Conservation (phyloP, 2,797 vertebrate genomes). For the Catharus ustulatus region DNA sequence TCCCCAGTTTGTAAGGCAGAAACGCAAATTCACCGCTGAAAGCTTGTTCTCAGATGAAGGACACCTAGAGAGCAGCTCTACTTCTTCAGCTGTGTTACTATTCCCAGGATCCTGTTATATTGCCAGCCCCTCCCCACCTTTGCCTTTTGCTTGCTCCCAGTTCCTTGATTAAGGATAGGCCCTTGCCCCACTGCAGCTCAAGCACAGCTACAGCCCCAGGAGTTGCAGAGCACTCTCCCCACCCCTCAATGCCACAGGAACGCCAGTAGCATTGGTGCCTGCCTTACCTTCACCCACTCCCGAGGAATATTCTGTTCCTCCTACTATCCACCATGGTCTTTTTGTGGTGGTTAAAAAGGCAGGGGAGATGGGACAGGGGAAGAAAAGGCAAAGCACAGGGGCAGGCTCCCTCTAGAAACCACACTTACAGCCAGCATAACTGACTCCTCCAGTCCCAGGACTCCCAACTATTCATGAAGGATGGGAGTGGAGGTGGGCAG, state of each 20-base stretch:
- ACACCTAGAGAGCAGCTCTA: not conserved
- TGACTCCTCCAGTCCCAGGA: fast-evolving
- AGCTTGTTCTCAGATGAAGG: not conserved
- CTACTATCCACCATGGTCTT: fast-evolving
- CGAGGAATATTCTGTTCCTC: fast-evolving
- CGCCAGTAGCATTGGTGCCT: not conserved
- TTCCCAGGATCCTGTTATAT: too few relatives aligned
- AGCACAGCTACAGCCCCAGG: not conserved
- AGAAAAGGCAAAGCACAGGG: fast-evolving
- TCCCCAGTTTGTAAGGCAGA: not conserved
- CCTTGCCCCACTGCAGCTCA: not conserved
- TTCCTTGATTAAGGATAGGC: not conserved
- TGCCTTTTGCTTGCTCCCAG: not conserved
- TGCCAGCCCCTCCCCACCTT: too few relatives aligned
- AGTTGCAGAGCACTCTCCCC: not conserved
- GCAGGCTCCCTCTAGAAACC: not conserved
- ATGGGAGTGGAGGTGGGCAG: not conserved
- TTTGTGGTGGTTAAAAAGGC: too few relatives aligned
- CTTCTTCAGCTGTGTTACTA: not conserved
- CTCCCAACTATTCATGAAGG: not conserved
- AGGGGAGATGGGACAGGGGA: fast-evolving
- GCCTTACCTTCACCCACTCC: too few relatives aligned
- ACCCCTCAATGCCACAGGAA: not conserved
- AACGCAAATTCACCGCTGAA: not conserved
- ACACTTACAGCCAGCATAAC: fast-evolving